Evolutionary conservation across 2,113 vertebrate species (phyloP).

Genomic region (Onychostoma macrolepis): DNA sequence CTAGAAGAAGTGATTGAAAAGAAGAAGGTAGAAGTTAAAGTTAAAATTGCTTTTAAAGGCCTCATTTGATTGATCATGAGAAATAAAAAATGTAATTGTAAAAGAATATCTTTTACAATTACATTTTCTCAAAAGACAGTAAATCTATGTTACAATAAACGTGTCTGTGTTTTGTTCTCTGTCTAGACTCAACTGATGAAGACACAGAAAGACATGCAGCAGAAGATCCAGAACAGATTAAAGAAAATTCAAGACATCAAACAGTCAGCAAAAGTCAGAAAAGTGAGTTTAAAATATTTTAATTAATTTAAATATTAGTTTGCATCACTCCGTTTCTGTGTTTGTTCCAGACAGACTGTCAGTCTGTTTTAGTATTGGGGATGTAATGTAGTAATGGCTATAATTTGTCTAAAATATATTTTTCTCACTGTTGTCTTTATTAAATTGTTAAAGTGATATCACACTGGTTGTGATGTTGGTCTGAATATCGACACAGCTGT

Average conservation of each 20-base stretch:
- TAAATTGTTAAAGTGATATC: too few relatives aligned
- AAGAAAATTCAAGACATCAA: neutral
- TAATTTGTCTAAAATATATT: too few relatives aligned
- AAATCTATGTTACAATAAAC: too few relatives aligned
- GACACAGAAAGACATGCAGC: neutral
- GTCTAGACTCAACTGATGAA: neutral
- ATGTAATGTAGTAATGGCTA: too few relatives aligned
- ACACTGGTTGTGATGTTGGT: too few relatives aligned
- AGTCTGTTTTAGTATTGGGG: too few relatives aligned
- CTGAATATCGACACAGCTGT: neutral
- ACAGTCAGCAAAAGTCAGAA: neutral
- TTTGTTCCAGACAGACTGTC: too few relatives aligned
- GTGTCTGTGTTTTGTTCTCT: neutral
- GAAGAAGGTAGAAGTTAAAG: neutral
- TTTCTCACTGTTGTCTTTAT: too few relatives aligned
- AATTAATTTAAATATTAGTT: too few relatives aligned
- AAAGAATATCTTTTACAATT: too few relatives aligned
- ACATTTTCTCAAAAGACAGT: too few relatives aligned
- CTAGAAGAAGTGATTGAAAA: neutral
- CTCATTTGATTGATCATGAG: neutral
- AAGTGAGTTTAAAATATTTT: neutral
- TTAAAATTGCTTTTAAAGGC: neutral
- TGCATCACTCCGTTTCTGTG: too few relatives aligned
- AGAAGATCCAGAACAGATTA: neutral
- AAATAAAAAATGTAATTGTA: neutral